Conservation (phyloP, 2,113 vertebrate species). For the Sapayoa aenigma region DNA sequence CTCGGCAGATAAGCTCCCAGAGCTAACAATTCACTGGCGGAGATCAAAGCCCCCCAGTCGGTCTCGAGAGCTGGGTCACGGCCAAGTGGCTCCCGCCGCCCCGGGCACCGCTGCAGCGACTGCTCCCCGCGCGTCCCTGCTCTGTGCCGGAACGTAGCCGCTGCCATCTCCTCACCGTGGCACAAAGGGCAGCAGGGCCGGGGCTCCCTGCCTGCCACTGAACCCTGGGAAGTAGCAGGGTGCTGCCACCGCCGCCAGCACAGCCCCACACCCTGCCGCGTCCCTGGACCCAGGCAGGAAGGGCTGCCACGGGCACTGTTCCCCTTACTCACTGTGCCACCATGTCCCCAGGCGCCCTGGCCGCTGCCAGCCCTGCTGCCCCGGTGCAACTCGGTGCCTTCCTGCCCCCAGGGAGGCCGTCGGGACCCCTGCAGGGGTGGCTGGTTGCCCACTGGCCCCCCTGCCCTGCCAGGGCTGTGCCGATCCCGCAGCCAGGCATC, state of each 20-base stretch:
- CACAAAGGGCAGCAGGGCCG: background rate
- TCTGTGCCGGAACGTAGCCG: accelerated
- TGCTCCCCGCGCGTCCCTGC: accelerated
- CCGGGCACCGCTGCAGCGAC: background rate
- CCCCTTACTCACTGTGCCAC: background rate
- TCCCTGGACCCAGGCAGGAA: accelerated
- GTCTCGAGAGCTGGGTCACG: background rate
- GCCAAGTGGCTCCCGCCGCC: background rate
- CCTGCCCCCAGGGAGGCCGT: background rate
- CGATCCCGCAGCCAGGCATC: background rate
- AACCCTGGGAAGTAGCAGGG: accelerated
- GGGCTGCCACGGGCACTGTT: accelerated
- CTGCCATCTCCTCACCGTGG: background rate
- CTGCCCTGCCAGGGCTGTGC: accelerated
- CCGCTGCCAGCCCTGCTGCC: background rate
- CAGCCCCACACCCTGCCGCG: background rate
- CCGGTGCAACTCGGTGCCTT: accelerated
- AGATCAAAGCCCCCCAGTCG: constrained; percentile 51
- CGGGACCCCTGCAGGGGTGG: accelerated
- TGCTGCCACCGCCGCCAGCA: accelerated
- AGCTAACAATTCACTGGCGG: constrained; percentile 42
- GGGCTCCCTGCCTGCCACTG: background rate
- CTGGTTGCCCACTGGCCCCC: background rate
- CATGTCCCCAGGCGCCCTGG: accelerated
- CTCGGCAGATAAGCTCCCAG: constrained; percentile 29